These are phyloP conservation scores for Lottia gigantea DNA, from an alignment of 2,888 invertebrate genomes.

Conservation along the genomic window DNA sequence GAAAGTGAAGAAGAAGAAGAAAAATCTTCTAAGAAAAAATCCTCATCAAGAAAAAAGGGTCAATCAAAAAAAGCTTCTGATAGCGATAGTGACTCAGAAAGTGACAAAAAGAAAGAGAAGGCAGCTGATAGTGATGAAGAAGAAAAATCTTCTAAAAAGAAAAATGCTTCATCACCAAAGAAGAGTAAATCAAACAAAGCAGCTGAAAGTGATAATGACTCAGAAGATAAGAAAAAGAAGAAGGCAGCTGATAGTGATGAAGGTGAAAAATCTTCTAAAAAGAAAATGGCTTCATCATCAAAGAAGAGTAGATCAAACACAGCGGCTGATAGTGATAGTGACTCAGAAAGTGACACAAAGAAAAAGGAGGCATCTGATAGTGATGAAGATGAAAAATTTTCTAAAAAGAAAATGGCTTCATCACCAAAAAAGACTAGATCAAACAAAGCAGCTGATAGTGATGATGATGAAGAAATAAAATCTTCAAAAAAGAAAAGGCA, in stretches of 20 bases:
- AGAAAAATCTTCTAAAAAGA: not conserved
- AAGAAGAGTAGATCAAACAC: constrained; percentile 1
- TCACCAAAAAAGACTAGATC: not conserved
- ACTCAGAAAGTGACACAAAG: not conserved
- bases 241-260: not conserved
- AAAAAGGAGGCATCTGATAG: not conserved
- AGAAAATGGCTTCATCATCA: not conserved
- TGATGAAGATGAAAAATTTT: not conserved
- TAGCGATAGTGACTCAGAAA: not conserved
- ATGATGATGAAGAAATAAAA: not conserved
- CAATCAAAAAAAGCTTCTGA: not conserved
- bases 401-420: not conserved
- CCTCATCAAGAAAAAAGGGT: not conserved
- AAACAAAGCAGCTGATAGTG: not conserved
- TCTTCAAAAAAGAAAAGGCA: no score
- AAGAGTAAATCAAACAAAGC: not conserved
- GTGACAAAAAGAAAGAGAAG: not conserved
- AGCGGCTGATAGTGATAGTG: not conserved
- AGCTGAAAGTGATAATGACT: not conserved
- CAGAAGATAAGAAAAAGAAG: not conserved
- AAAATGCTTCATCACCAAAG: not conserved
- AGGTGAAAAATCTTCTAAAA: not conserved
- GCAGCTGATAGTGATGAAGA: not conserved
- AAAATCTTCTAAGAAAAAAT: not conserved
- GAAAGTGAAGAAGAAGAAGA: not conserved